A percentile compares a stretch with the other conserved stretches of the same genome.
Conservation (phyloP, 2,888 invertebrate species). For the Drosophila tanythrix region DNA sequence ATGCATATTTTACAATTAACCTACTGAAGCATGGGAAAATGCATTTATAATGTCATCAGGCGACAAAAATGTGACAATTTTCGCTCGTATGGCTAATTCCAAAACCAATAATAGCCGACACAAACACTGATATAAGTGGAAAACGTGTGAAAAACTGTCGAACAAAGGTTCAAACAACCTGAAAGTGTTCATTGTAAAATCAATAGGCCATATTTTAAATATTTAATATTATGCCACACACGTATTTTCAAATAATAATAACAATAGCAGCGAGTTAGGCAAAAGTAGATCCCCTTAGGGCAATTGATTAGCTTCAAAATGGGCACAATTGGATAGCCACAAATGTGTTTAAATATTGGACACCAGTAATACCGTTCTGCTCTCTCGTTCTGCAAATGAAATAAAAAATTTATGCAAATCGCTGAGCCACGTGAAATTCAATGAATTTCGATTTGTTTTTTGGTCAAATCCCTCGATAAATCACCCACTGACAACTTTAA, state of each 20-base stretch:
- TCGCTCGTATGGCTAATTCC: slow-evolving; percentile 51
- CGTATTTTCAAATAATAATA: slow-evolving; percentile 7
- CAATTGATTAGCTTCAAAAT: slow-evolving; percentile 69
- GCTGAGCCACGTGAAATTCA: slow-evolving; percentile 59
- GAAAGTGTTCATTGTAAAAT: slow-evolving; percentile 59
- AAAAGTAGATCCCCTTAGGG: slow-evolving; percentile 57
- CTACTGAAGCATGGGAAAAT: slow-evolving; percentile 8
- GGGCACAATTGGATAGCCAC: slow-evolving; percentile 47
- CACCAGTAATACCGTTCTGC: slow-evolving; percentile 18
- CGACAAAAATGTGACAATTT: slow-evolving; percentile 34
- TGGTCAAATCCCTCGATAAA: slow-evolving; percentile 50
- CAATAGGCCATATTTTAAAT: slow-evolving; percentile 70
- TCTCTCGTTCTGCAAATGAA: slow-evolving; percentile 48
- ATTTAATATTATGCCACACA: slow-evolving; percentile 52
- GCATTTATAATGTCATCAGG: slow-evolving; percentile 22
- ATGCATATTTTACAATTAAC: slow-evolving; percentile 26
- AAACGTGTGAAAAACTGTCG: slow-evolving; percentile 32
- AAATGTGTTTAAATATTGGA: slow-evolving; percentile 54
- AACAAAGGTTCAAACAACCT: slow-evolving; percentile 60
- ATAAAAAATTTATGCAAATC: slow-evolving; percentile 72
- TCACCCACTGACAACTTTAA: slow-evolving; percentile 45
- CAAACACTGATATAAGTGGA: neutral
- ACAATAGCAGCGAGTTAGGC: slow-evolving; percentile 21
- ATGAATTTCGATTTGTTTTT: slow-evolving; percentile 60
- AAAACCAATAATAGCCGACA: slow-evolving; percentile 35